Percentiles rank a stretch among this genome's conserved stretches.
Conservation (phyloP, 1,140 invertebrate genomes). For the Drosophila erecta region DNA sequence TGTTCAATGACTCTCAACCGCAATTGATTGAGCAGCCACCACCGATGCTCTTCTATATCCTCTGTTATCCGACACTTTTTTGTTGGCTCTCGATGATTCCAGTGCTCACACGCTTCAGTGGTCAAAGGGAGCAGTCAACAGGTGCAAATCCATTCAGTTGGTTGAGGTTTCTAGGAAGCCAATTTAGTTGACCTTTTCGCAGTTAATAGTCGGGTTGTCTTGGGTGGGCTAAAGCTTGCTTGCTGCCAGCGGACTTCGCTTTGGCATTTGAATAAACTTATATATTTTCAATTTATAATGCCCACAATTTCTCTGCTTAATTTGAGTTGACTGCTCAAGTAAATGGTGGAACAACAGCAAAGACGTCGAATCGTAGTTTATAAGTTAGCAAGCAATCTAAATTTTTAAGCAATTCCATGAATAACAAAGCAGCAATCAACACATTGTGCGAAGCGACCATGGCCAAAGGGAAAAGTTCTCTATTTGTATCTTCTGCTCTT, state of each 20-base stretch:
- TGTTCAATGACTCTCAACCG: conserved; percentile 76
- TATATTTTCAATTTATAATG: background rate
- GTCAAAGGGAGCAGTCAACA: conserved; percentile 50
- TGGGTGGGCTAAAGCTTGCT: background rate
- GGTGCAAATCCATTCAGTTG: conserved; percentile 22
- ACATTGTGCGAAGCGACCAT: conserved; percentile 31
- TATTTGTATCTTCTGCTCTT: conserved; percentile 45
- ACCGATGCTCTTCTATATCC: conserved; percentile 50
- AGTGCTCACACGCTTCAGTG: conserved; percentile 52
- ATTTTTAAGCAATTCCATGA: conserved; percentile 78
- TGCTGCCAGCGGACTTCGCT: conserved; percentile 23
- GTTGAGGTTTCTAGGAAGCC: background rate
- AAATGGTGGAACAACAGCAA: background rate
- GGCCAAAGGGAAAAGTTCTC: conserved; percentile 49
- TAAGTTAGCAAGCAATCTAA: conserved; percentile 64
- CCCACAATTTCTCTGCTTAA: too few species aligned
- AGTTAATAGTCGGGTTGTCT: conserved; percentile 47
- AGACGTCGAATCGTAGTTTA: conserved; percentile 23
- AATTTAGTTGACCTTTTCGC: background rate
- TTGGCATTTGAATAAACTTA: conserved; percentile 4
- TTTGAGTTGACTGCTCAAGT: too few species aligned
- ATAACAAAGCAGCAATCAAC: conserved; percentile 74
- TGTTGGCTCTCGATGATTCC: conserved; percentile 19
- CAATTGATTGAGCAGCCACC: conserved; percentile 55
- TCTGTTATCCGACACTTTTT: conserved; percentile 13